phyloP scores from a whole-genome alignment of 2,113 vertebrate genomes.

The Apus apus region DNA sequence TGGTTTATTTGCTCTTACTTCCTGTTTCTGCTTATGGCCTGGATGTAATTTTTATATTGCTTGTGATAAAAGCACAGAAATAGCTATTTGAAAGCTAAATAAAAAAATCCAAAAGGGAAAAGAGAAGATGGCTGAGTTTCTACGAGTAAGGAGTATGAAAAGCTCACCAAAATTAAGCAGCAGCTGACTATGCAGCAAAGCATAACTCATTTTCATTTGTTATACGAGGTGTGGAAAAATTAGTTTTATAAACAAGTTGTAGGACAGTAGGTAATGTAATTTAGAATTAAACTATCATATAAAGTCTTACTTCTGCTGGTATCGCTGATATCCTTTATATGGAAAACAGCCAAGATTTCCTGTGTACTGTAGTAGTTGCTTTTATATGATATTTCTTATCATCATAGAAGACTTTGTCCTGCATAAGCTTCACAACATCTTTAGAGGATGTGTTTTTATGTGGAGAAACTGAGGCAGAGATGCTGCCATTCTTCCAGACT shows the following conservation, averaged over 20 bases:
- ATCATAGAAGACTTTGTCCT: not conserved
- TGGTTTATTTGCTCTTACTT: not conserved
- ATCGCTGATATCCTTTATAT: not conserved
- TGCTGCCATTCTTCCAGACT: not conserved
- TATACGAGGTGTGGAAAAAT: not conserved
- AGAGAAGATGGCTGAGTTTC: not conserved
- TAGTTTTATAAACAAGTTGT: not conserved
- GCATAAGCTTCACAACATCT: not conserved
- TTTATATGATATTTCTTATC: not conserved
- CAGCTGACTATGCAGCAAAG: not conserved
- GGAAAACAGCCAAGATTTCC: not conserved
- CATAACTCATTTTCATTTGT: not conserved
- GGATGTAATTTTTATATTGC: not conserved
- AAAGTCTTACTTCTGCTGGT: not conserved
- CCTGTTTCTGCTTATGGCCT: not conserved
- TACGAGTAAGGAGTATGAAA: not conserved
- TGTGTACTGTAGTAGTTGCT: not conserved
- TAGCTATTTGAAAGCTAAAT: not conserved
- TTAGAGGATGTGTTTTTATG: not conserved
- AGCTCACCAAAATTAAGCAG: not conserved
- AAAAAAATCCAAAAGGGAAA: not conserved
- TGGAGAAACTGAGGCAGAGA: not conserved
- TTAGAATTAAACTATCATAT: not conserved
- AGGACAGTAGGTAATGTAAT: not conserved
- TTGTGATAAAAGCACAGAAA: not conserved